These are phyloP conservation scores for Sylvicola cinctus DNA, from an alignment of 2,888 invertebrate genomes.

Conservation along the genomic window DNA sequence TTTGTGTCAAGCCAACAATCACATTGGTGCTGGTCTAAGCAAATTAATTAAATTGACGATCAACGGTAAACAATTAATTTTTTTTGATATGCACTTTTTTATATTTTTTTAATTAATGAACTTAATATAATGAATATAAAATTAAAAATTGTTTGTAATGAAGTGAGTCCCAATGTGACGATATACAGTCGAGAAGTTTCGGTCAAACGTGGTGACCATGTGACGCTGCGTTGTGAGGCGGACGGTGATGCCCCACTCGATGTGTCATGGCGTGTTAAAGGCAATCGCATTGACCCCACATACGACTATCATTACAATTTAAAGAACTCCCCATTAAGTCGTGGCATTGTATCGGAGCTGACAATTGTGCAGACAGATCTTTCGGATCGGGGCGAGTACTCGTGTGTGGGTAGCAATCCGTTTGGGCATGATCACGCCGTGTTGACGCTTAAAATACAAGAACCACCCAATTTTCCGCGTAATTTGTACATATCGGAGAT, in stretches of 20 bases:
- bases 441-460: slow-evolving; percentile 23
- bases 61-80: slow-evolving; percentile 28
- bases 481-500: slow-evolving; percentile 33
- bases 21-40: slow-evolving; percentile 37
- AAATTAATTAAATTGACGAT: slow-evolving; percentile 38
- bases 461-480: slow-evolving; percentile 38
- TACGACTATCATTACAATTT: slow-evolving; percentile 28
- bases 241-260: slow-evolving; percentile 32
- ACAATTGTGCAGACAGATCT: slow-evolving; percentile 31
- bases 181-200: slow-evolving; percentile 27
- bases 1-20: slow-evolving; percentile 38
- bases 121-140: neutral
- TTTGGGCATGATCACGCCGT: slow-evolving; percentile 34
- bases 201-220: slow-evolving; percentile 29
- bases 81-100: too few species aligned
- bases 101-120: too few species aligned
- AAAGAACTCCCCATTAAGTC: slow-evolving; percentile 21
- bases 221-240: slow-evolving; percentile 29
- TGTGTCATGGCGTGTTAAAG: slow-evolving; percentile 29
- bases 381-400: slow-evolving; percentile 35
- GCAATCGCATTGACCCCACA: slow-evolving; percentile 28
- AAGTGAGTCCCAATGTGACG: slow-evolving; percentile 31
- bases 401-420: slow-evolving; percentile 37
- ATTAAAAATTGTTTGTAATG: slow-evolving; percentile 1
- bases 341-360: slow-evolving; percentile 31